Evolutionary conservation across 2,113 vertebrate genomes (phyloP).

Genomic region (Corythornis madagascariensis): DNA sequence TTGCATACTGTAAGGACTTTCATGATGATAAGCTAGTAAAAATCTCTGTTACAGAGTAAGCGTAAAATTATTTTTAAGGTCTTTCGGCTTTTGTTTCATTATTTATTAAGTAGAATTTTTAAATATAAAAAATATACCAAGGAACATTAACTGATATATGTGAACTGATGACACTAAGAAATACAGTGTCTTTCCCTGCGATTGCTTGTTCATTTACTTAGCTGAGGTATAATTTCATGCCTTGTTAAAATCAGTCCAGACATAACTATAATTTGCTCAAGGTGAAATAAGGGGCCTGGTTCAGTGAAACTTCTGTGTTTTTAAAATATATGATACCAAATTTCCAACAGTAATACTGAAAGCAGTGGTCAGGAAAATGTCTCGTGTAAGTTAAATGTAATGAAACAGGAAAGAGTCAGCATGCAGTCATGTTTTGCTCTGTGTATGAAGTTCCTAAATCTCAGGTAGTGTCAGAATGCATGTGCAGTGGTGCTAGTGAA

Average conservation of each 20-base stretch:
- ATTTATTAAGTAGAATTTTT: not conserved
- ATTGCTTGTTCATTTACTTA: slow-evolving; percentile 57
- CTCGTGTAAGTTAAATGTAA: not conserved
- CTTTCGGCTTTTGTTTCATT: slow-evolving; percentile 50
- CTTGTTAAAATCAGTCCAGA: slow-evolving; percentile 45
- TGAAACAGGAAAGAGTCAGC: not conserved
- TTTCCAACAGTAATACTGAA: not conserved
- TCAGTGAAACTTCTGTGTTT: not conserved
- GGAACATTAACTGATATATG: slow-evolving; percentile 14
- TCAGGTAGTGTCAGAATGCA: not conserved
- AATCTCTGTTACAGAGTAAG: not conserved
- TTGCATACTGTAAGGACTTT: not conserved
- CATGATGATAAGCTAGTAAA: not conserved
- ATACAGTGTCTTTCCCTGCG: slow-evolving; percentile 8
- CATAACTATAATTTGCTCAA: slow-evolving; percentile 27
- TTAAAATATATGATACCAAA: not conserved
- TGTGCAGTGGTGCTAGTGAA: not conserved
- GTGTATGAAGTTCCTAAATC: not conserved
- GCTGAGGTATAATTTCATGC: slow-evolving; percentile 52
- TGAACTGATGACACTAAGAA: slow-evolving; percentile 14
- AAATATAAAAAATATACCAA: not conserved
- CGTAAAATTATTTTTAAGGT: not conserved
- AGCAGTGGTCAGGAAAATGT: not conserved
- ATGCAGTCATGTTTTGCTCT: not conserved
- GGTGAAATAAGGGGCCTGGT: not conserved